Base-by-base conservation (phyloP, 2,797 vertebrate genomes). In the Tragelaphus eurycerus region DNA sequence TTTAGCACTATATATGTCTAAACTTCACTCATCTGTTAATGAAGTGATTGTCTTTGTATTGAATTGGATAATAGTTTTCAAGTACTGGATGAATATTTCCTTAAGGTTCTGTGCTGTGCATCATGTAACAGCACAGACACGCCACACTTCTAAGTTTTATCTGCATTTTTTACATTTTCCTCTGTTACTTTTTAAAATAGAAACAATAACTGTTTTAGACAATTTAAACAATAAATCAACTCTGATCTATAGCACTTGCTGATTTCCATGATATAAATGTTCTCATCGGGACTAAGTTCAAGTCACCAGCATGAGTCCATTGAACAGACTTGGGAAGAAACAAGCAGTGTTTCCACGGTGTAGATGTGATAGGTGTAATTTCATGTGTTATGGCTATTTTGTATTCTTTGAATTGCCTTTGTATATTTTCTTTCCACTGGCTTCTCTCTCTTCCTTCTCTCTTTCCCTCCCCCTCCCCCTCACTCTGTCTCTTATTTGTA, bases 291-390 rank as follows among this genome's bases (percentile, higher is more conserved):
- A 71, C 19, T 38, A 12, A 71, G 10, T 12, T 34, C n/a, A 21
- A 12, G n/a, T 23, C n/a, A 71, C 10, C 19, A 71, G 64, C 4
- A 71, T 38, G n/a, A 71, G n/a, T 0, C 34, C 64, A 12, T 71
- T 12, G 64, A 71, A 38, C 64, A 71, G 34, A 34, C 19, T 38
- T 38, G 64, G 19, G 64, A 38, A 38, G n/a, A 38, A 12, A 12
- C 19, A 38, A 21, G 19, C n/a, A 23, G 9, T 38, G n/a, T 6
- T 71, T 12, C 11, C 17, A 21, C 10, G 0, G 16, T 0, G 0
- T 38, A 23, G n/a, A 12, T 38, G 64, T 67, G 64, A 34, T 0
- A 34, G 64, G n/a, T 12, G n/a, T 67, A 6, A 67, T 67, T 21
- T 67, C 64, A 3, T 1, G n/a, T 21, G n/a, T 1, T 34, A 6